Percentiles rank a stretch among this genome's conserved stretches.
Evolutionary conservation across 2,113 vertebrate species (phyloP).

Genomic region (Chinchilla lanigera): DNA sequence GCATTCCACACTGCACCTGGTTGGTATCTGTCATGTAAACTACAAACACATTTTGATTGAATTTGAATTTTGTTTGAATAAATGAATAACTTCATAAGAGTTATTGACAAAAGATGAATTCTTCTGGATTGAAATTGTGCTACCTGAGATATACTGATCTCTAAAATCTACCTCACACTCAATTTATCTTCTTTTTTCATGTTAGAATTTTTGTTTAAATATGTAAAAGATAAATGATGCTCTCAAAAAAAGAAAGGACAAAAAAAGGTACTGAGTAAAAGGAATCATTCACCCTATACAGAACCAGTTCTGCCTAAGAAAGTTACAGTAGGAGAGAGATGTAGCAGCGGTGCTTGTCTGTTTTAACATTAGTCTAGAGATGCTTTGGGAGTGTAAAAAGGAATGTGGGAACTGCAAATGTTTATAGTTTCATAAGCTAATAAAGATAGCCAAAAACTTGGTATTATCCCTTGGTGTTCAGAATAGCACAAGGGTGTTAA

Average conservation of each 20-base stretch:
- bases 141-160: not conserved
- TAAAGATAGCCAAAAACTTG: not conserved
- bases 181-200: not conserved
- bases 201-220: not conserved
- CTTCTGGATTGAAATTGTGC: not conserved
- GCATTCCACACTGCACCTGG: not conserved
- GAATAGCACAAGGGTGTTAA: not conserved
- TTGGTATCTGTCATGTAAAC: not conserved
- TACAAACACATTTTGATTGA: not conserved
- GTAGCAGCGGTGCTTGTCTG: accelerated
- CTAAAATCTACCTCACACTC: not conserved
- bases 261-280: not conserved
- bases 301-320: not conserved
- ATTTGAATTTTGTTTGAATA: not conserved
- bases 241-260: not conserved
- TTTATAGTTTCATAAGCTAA: not conserved
- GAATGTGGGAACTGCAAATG: not conserved
- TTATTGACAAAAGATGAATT: conserved; percentile 1
- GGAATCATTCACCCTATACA: not conserved
- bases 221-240: not conserved
- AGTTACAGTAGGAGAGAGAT: not conserved
- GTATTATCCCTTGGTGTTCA: not conserved
- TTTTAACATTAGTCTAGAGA: not conserved
- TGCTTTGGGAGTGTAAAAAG: not conserved
- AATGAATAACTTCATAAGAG: not conserved